A percentile compares a stretch with the other conserved stretches of the same genome.
Conservation (phyloP, 2,888 invertebrate genomes). For the Osedax frankpressi region DNA sequence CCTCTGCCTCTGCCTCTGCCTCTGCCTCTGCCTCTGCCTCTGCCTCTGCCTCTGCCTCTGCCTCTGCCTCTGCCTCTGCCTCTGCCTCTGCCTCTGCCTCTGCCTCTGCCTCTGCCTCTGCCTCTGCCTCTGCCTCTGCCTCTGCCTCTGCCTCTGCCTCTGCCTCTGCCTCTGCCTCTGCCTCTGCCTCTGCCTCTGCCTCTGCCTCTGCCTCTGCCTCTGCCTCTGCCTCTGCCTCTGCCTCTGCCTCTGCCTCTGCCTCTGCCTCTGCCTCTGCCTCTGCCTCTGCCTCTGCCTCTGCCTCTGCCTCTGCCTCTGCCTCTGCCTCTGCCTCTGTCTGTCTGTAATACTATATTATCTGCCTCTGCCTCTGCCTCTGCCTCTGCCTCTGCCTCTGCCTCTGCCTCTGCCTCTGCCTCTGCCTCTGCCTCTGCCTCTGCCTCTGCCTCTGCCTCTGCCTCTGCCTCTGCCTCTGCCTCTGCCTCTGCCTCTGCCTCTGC, state of each 20-base stretch:
- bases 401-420: not conserved
- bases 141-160: constrained; percentile 3
- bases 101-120: constrained; percentile 1
- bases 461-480: not conserved
- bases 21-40: not conserved
- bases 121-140: constrained; percentile 3
- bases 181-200: constrained; percentile 3
- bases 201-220: constrained; percentile 3
- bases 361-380: not conserved
- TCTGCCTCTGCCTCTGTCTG: not conserved
- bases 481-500: not conserved
- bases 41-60: not conserved
- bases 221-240: constrained; percentile 1
- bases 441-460: not conserved
- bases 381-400: not conserved
- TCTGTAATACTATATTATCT: too few species aligned
- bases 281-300: constrained; percentile 1
- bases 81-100: not conserved
- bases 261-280: constrained; percentile 3
- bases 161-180: constrained; percentile 1
- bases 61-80: not conserved
- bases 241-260: constrained; percentile 3
- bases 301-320: constrained; percentile 3
- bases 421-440: not conserved
- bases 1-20: not conserved